Conservation (phyloP, 2,113 vertebrate species). For the Zootoca vivipara region DNA sequence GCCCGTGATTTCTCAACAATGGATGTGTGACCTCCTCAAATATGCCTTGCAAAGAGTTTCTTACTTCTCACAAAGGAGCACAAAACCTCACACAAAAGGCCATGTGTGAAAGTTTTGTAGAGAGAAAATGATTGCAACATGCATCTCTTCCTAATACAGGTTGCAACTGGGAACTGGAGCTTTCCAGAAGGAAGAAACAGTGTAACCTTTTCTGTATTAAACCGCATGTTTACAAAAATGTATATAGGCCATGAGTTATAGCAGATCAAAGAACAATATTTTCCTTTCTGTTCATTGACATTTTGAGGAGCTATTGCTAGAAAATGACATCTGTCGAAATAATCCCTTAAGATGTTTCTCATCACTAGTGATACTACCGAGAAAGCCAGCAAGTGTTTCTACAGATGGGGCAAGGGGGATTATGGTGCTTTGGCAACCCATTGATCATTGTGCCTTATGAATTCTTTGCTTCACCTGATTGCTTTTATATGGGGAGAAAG, state of each 20-base stretch:
- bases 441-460: constrained; percentile 23
- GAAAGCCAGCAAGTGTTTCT: constrained; percentile 49
- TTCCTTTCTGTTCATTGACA: neutral
- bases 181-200: constrained; percentile 43
- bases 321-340: neutral
- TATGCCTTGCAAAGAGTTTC: neutral
- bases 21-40: neutral
- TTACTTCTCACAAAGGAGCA: neutral
- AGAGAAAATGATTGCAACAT: neutral
- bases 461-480: neutral
- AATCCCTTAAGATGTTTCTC: constrained; percentile 21
- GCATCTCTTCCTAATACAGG: neutral
- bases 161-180: neutral
- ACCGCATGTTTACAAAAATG: neutral
- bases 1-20: neutral
- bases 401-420: constrained; percentile 33
- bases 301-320: constrained; percentile 25
- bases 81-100: neutral
- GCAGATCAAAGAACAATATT: constrained; percentile 3
- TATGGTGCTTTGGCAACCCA: constrained; percentile 58
- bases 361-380: constrained; percentile 33
- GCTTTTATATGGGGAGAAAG: neutral
- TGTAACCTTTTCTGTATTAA: constrained; percentile 5
- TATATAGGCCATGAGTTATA: neutral
- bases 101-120: neutral